Conservation (phyloP, 2,797 vertebrate genomes). For the Echiichthys vipera region DNA sequence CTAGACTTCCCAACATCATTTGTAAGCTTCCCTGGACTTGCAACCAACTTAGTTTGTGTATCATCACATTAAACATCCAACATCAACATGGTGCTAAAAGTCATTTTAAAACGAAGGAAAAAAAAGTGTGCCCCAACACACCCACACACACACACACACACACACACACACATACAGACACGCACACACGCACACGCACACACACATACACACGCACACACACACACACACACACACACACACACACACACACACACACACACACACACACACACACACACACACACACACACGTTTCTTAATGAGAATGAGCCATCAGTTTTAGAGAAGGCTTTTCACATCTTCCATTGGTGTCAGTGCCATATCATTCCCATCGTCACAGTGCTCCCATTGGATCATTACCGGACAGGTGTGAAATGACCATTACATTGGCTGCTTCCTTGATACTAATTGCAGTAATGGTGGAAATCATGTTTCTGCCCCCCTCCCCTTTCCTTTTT, state of each 20-base stretch:
- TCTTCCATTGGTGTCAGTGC: slow-evolving; percentile 54
- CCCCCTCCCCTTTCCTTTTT: not conserved
- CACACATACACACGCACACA: no score
- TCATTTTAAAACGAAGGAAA: no score
- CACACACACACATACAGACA: no score
- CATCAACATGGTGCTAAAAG: slow-evolving; percentile 24
- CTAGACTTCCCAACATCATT: not conserved
- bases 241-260: no score
- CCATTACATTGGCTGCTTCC: slow-evolving; percentile 49
- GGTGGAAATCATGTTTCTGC: slow-evolving; percentile 23
- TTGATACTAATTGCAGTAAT: slow-evolving; percentile 62
- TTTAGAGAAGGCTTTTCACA: slow-evolving; percentile 57
- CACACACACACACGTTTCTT: no score
- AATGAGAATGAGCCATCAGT: slow-evolving; percentile 20
- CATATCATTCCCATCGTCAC: slow-evolving; percentile 59
- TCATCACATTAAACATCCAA: not conserved
- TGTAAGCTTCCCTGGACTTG: not conserved
- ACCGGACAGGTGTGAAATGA: slow-evolving; percentile 67
- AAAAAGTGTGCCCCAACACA: no score
- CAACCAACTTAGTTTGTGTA: not conserved
- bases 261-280: no score
- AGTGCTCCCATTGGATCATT: slow-evolving; percentile 62
- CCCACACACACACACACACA: no score
- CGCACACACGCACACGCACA: no score
- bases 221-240: no score